These are phyloP conservation scores for Betta splendens DNA, from an alignment of 2,797 vertebrate genomes.

Conservation along the genomic window DNA sequence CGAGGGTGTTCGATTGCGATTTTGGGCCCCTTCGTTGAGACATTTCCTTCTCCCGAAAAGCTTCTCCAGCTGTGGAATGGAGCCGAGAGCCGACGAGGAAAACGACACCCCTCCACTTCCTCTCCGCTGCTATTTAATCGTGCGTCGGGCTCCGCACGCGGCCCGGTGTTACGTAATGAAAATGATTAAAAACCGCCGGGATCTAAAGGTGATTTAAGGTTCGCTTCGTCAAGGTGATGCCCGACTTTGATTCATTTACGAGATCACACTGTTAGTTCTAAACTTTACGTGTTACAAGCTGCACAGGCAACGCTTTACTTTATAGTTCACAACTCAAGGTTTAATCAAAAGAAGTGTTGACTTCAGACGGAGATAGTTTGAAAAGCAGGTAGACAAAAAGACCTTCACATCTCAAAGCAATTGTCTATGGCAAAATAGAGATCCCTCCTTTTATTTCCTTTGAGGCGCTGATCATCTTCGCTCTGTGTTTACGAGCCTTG, in stretches of 20 bases:
- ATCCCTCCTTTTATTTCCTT: slow-evolving; percentile 40
- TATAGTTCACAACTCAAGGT: slow-evolving; percentile 52
- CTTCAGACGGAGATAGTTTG: slow-evolving; percentile 52
- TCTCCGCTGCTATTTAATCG: slow-evolving; percentile 21
- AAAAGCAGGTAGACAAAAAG: slow-evolving; percentile 44
- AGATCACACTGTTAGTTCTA: slow-evolving; percentile 46
- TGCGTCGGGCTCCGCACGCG: slow-evolving; percentile 6
- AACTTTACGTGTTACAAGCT: slow-evolving; percentile 42
- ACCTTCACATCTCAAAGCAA: slow-evolving; percentile 51
- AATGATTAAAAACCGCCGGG: slow-evolving; percentile 5
- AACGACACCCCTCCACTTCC: slow-evolving; percentile 50
- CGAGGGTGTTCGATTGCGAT: slow-evolving; percentile 76
- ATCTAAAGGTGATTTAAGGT: slow-evolving; percentile 19
- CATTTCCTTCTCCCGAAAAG: slow-evolving; percentile 66
- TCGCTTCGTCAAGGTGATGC: slow-evolving; percentile 35
- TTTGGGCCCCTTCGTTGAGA: slow-evolving; percentile 62
- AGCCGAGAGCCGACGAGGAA: slow-evolving; percentile 56
- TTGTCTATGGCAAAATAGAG: slow-evolving; percentile 52
- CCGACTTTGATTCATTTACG: slow-evolving; percentile 57
- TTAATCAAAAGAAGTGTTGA: slow-evolving; percentile 48
- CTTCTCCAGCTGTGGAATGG: slow-evolving; percentile 64
- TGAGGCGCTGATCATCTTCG: slow-evolving; percentile 40
- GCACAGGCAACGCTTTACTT: slow-evolving; percentile 28
- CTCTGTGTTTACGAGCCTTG: slow-evolving; percentile 42
- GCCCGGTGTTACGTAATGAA: slow-evolving; percentile 8